These are phyloP conservation scores for Hyperopisus bebe DNA, from an alignment of 2,113 vertebrate genomes.

Conservation along the genomic window DNA sequence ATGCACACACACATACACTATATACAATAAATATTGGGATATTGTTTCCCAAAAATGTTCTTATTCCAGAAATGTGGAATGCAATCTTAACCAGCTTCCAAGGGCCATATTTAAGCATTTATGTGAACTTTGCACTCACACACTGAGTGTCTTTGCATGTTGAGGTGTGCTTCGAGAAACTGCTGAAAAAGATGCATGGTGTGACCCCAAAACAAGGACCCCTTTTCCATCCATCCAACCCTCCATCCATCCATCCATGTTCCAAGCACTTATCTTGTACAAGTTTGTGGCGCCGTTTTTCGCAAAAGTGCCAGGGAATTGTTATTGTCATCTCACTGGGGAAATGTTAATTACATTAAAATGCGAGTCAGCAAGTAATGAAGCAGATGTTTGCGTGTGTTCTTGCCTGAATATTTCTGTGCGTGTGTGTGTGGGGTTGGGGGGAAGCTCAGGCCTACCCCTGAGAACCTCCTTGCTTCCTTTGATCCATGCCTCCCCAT, in stretches of 20 bases:
- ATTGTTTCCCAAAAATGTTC: background rate
- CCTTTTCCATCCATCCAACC: background rate
- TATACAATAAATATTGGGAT: background rate
- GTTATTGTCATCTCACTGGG: background rate
- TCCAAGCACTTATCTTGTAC: background rate
- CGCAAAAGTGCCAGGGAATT: background rate
- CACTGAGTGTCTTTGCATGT: constrained; percentile 4
- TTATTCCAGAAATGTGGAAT: background rate
- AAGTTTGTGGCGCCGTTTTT: background rate
- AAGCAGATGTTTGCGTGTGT: background rate
- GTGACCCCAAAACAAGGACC: background rate
- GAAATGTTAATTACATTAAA: background rate
- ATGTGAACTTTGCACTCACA: background rate
- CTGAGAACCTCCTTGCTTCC: constrained; percentile 12
- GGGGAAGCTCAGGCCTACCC: background rate
- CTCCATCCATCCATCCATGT: background rate
- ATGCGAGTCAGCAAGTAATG: background rate
- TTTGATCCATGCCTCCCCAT: constrained; percentile 32
- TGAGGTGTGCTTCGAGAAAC: background rate
- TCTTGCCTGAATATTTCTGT: background rate
- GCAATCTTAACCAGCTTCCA: background rate
- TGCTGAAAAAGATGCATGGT: background rate
- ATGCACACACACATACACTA: background rate
- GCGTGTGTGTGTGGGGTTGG: background rate
- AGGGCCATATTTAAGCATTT: background rate